Percentiles rank a stretch among this genome's conserved stretches.
Conservation (phyloP, 2,888 invertebrate genomes). For the Ethmia dodecea region DNA sequence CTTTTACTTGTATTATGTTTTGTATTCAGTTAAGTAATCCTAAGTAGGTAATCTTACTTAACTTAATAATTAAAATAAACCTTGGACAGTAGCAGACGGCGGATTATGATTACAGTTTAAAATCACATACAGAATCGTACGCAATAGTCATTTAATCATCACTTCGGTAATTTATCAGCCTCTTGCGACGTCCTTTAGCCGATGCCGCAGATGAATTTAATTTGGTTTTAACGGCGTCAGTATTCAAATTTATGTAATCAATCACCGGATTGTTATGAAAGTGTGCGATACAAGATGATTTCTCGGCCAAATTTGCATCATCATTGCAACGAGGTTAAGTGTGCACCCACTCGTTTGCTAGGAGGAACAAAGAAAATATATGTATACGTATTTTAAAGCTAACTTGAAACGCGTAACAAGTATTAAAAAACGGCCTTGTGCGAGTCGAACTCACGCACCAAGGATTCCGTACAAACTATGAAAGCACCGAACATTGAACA, state of each 20-base stretch:
- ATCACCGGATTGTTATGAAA: slow-evolving; percentile 75
- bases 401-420: no score
- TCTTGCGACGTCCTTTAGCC: slow-evolving; percentile 62
- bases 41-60: no score
- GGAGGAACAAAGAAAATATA: no score
- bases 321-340: slow-evolving; percentile 51
- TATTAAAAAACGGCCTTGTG: no score
- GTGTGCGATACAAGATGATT: slow-evolving; percentile 67
- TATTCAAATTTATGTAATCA: slow-evolving; percentile 75
- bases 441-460: no score
- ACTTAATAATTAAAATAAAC: no score
- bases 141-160: slow-evolving; percentile 63
- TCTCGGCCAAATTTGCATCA: slow-evolving; percentile 70
- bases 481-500: no score
- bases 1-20: no score
- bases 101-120: slow-evolving; percentile 14
- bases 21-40: no score
- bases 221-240: slow-evolving; percentile 68
- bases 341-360: slow-evolving; percentile 27
- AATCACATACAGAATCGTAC: slow-evolving; percentile 22
- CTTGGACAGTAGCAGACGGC: no score
- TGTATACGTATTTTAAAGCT: no score
- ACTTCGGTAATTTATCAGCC: slow-evolving; percentile 61
- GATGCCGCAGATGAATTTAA: slow-evolving; percentile 69
- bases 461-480: no score